phyloP scores from a whole-genome alignment of 2,797 vertebrate genomes.

The Mormyrops boulengeri region DNA sequence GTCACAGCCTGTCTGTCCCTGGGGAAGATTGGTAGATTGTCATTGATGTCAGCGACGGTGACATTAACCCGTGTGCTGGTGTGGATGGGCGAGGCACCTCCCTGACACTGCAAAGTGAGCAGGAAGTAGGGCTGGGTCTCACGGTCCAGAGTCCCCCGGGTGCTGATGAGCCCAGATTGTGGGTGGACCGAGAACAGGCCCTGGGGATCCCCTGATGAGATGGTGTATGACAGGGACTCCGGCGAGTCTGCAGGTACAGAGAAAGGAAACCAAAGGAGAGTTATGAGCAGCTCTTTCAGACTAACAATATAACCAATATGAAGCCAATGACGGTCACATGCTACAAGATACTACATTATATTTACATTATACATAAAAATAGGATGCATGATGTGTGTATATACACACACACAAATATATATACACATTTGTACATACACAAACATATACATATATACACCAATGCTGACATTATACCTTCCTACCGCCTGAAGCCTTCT shows the following conservation, averaged over 20 bases:
- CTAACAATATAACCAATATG: not conserved
- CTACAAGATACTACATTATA: not conserved
- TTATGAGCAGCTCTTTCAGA: not conserved
- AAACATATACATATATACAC: not conserved
- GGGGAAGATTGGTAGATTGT: conserved; percentile 73
- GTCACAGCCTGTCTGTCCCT: conserved; percentile 53
- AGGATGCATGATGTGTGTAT: not conserved
- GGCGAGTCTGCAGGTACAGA: conserved; percentile 56
- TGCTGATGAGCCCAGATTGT: conserved; percentile 71
- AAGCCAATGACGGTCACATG: not conserved
- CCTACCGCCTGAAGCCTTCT: not conserved
- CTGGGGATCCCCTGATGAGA: conserved; percentile 76
- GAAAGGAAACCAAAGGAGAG: not conserved
- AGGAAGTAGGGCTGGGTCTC: conserved; percentile 64
- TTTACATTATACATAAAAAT: not conserved
- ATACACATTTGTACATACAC: not conserved
- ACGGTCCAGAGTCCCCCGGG: conserved; percentile 66
- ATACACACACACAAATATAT: not conserved
- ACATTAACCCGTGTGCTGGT: conserved; percentile 79
- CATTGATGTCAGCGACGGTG: conserved; percentile 74
- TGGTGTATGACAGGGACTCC: conserved; percentile 69
- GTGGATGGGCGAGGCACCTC: conserved; percentile 55
- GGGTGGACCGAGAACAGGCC: conserved; percentile 71
- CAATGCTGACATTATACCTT: not conserved
- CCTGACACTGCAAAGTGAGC: conserved; percentile 74